Evolutionary conservation across 1,140 invertebrate species (phyloP).

Genomic region (Thaumatotibia leucotreta): DNA sequence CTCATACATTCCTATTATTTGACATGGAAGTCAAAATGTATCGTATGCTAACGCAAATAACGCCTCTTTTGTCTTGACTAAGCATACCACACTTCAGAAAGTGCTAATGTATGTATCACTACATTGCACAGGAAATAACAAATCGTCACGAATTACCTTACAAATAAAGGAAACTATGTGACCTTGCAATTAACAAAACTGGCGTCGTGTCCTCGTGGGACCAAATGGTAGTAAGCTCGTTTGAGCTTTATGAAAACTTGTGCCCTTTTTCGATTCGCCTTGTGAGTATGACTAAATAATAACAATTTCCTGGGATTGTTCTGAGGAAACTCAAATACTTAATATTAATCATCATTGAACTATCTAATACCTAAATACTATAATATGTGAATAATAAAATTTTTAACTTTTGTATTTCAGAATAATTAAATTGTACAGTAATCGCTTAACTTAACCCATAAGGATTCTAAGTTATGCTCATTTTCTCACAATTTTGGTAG

Average conservation of each 20-base stretch:
- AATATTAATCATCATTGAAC: neutral
- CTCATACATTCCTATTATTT: too few species aligned
- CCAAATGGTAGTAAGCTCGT: neutral
- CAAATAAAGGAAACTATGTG: neutral
- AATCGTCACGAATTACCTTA: neutral
- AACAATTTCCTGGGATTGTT: slow-evolving; percentile 8
- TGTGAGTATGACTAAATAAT: neutral
- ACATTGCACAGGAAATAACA: neutral
- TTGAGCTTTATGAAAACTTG: neutral
- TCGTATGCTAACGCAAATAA: too few species aligned
- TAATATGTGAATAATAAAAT: neutral
- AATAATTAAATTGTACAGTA: too few species aligned
- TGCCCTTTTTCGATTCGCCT: neutral
- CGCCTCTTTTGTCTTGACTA: too few species aligned
- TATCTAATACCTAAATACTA: neutral
- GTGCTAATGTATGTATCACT: neutral
- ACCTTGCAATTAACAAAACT: neutral
- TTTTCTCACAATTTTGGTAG: too few species aligned
- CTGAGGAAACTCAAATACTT: neutral
- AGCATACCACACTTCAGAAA: neutral
- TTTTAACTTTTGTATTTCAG: too few species aligned
- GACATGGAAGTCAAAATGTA: too few species aligned
- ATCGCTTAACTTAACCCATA: too few species aligned
- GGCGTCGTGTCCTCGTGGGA: neutral
- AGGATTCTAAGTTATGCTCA: too few species aligned